phyloP scores from a whole-genome alignment of 2,888 invertebrate species.

The Tanypteryx hageni region DNA sequence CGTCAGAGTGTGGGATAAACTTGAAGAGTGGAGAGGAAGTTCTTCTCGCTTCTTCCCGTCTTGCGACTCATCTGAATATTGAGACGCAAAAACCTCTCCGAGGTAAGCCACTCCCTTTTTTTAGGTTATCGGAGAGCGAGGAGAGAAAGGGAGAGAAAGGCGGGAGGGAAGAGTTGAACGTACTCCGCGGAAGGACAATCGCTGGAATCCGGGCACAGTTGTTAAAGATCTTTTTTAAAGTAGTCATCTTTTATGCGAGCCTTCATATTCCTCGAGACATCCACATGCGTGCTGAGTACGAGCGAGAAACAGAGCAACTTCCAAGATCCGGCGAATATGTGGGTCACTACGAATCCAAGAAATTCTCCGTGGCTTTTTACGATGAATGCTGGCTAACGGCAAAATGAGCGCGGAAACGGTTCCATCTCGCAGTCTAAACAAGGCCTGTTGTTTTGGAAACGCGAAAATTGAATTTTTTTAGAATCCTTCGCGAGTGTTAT shows the following conservation, averaged over 20 bases:
- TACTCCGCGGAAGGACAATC: not conserved
- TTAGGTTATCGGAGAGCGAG: not conserved
- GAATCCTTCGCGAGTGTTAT: too few species aligned
- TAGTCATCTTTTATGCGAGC: not conserved
- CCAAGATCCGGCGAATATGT: not conserved
- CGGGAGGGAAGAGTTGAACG: not conserved
- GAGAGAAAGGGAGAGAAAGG: not conserved
- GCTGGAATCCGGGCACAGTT: not conserved
- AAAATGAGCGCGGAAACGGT: not conserved
- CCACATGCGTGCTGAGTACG: not conserved
- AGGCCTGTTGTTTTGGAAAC: too few species aligned
- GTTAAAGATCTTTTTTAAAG: not conserved
- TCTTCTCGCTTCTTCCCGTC: not conserved
- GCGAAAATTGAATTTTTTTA: too few species aligned
- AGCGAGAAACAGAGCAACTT: not conserved
- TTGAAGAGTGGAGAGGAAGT: not conserved
- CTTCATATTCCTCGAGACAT: not conserved
- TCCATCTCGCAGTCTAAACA: not conserved
- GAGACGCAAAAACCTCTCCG: not conserved
- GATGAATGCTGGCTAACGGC: not conserved
- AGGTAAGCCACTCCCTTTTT: not conserved
- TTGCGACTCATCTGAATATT: slow-evolving; percentile 25
- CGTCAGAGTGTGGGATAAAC: too few species aligned
- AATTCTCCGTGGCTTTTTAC: not conserved
- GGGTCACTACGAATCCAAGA: not conserved